Conservation (phyloP, 2,113 vertebrate genomes). For the Grus americana region DNA sequence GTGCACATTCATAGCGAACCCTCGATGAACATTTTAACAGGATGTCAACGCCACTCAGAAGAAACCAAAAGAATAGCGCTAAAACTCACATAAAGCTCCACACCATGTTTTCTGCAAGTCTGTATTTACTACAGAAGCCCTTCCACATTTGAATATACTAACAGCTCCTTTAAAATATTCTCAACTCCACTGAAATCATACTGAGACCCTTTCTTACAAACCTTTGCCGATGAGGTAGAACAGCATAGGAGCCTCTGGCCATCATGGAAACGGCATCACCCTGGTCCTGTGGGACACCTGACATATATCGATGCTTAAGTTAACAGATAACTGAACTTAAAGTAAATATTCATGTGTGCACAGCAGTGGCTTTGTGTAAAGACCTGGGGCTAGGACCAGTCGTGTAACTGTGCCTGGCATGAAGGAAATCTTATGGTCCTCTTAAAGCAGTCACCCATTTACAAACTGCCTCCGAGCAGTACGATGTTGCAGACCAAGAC, state of each 20-base stretch:
- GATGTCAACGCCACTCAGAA: not conserved
- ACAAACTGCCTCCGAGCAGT: not conserved
- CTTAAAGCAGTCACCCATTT: not conserved
- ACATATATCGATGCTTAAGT: not conserved
- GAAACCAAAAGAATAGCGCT: not conserved
- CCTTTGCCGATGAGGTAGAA: not conserved
- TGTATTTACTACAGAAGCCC: not conserved
- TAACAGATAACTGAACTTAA: not conserved
- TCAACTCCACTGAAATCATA: not conserved
- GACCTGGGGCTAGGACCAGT: not conserved
- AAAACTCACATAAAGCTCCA: not conserved
- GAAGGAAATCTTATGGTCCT: not conserved
- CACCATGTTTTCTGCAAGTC: not conserved
- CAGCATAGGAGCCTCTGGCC: not conserved
- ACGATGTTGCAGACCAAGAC: not conserved
- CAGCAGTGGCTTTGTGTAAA: not conserved
- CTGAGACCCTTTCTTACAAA: not conserved
- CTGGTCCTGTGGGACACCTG: not conserved
- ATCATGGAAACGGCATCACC: accelerated
- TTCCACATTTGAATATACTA: not conserved
- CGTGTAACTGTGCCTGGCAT: not conserved
- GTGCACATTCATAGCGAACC: not conserved
- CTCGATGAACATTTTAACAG: not conserved
- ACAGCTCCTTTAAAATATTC: not conserved
- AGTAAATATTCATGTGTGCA: not conserved